phyloP scores from a whole-genome alignment of 23 tunicate genomes.

The Pegea sp. region DNA sequence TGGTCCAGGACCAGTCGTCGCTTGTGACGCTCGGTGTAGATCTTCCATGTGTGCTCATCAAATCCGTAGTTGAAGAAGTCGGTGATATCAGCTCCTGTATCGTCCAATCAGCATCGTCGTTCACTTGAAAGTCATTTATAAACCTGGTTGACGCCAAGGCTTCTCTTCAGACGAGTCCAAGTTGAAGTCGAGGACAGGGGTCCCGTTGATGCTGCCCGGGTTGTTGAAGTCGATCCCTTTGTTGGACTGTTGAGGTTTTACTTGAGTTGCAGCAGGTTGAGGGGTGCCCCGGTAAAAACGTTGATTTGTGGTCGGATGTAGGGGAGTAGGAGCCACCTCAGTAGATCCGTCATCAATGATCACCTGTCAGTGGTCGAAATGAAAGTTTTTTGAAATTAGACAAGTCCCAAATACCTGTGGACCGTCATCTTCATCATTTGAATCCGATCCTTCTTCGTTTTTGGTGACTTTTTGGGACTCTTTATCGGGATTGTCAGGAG shows the following conservation, averaged over 20 bases:
- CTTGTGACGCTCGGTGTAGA: slow-evolving; percentile 76
- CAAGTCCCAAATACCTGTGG: too few species aligned
- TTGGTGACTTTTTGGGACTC: too few species aligned
- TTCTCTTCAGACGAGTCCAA: slow-evolving; percentile 64
- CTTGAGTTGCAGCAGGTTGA: slow-evolving; percentile 8
- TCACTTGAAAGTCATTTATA: too few species aligned
- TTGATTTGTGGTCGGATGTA: too few species aligned
- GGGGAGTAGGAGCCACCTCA: too few species aligned
- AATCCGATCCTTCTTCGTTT: too few species aligned
- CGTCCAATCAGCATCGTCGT: too few species aligned
- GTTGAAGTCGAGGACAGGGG: slow-evolving; percentile 61
- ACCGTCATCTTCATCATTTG: too few species aligned
- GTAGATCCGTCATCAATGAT: too few species aligned
- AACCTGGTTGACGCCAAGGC: slow-evolving; percentile 47
- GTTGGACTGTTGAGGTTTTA: slow-evolving; percentile 3
- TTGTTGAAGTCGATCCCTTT: slow-evolving; percentile 74
- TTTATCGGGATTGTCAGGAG: too few species aligned
- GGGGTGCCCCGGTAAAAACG: slow-evolving; percentile 1
- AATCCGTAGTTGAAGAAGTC: slow-evolving; percentile 97
- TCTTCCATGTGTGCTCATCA: slow-evolving; percentile 84
- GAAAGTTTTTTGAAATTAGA: too few species aligned
- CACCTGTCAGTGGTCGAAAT: too few species aligned
- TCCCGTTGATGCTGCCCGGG: slow-evolving; percentile 92
- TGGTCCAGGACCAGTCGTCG: background rate
- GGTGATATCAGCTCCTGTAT: slow-evolving; percentile 74